Evolutionary conservation across 2,797 vertebrate genomes (phyloP), one percentile per base, ranked within the genome.

Genomic region (Acanthurus lineatus): DNA sequence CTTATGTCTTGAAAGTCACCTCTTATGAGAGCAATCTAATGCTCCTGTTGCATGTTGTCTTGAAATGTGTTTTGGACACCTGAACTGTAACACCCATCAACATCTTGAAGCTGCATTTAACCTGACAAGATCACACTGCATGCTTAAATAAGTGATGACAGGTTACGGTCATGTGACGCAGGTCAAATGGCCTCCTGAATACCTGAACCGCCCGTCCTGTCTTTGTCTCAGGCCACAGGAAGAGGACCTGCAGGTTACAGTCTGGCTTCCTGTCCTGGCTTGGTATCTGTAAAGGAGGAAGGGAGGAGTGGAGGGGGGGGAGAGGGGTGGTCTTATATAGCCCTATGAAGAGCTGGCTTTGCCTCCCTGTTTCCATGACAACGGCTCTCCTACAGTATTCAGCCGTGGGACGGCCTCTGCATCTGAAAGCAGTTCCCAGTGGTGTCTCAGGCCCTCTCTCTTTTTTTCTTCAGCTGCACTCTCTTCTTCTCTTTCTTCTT

Each of bases 351-450:
- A 81, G 79, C 84, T 47, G 59, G 87, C 81, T 85, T 86, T 81
- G 85, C 87, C 88, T 93, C 86, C 69, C 84, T 87, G 93, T 94
- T 93, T 93, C 94, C 89, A 90, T 94, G 92, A 84, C 91, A 72
- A 92, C 92, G 12, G 64, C 84, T 89, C 85, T 86, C 79, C 84
- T 88, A 91, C 89, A 91, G 88, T 89, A 89, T 91, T 92, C 87
- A 89, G 86, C 84, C 68, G 80, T 89, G 90, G 91, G 91, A 93
- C 87, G 77, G 85, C 81, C 84, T 91, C 84, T 92, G 94, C 92
- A 94, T 94, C 69, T 91, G 85, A 93, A 94, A 94, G 75, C 86
- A 87, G 88, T 83, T 91, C 90, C 87, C 90, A 80, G 78, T 79
- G 87, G 84, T 80, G 87, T 82, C 70, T 69, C 73, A 77, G 77